A percentile compares a stretch with the other conserved stretches of the same genome.
These are phyloP conservation scores for Pelodytes ibericus DNA, from an alignment of 2,797 vertebrate genomes.

Conservation along the genomic window DNA sequence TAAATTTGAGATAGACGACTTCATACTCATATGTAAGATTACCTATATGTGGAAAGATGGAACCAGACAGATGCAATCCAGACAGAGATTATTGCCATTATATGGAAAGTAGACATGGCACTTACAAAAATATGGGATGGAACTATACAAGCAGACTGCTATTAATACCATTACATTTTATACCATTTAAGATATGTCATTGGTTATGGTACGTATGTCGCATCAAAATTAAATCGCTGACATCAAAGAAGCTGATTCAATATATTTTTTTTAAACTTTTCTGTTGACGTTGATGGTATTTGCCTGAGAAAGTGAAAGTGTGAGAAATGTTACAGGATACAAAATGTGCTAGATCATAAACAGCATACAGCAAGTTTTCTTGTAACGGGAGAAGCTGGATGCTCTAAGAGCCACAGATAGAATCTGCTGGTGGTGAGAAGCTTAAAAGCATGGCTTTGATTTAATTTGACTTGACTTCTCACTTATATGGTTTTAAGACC, in stretches of 20 bases:
- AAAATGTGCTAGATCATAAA: background rate
- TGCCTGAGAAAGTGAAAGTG: background rate
- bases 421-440: constrained; percentile 51
- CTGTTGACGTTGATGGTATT: background rate
- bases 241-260: too few species aligned
- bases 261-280: background rate
- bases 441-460: constrained; percentile 65
- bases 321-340: background rate
- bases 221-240: background rate
- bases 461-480: constrained; percentile 69
- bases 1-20: too few species aligned
- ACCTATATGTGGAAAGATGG: too few species aligned
- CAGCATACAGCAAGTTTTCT: background rate
- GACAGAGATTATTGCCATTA: too few species aligned
- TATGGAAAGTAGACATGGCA: background rate
- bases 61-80: too few species aligned
- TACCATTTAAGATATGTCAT: background rate
- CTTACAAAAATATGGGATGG: background rate
- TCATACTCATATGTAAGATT: too few species aligned
- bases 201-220: background rate
- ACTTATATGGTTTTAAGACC: constrained; percentile 67
- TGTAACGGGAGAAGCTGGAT: background rate
- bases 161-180: background rate
- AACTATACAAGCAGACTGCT: background rate
- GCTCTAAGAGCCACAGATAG: background rate